Percentiles rank a stretch among this genome's conserved stretches.
Conservation (phyloP, 1,140 invertebrate species). For the Stenopsyche tienmushanensis region DNA sequence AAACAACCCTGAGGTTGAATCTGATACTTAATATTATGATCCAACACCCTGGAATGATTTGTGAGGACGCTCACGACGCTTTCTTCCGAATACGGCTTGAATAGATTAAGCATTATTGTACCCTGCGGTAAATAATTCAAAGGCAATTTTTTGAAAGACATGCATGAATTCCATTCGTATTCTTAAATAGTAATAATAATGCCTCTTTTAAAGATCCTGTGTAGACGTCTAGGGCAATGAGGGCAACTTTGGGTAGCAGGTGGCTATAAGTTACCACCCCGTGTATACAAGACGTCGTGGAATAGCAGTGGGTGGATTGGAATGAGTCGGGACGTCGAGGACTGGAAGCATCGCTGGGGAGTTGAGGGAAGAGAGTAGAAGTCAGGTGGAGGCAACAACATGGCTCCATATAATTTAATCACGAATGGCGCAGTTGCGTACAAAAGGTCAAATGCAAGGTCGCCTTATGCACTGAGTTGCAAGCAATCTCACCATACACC, state of each 20-base stretch:
- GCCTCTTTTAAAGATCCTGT: no score
- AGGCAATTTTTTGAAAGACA: no score
- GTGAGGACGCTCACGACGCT: no score
- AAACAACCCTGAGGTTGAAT: no score
- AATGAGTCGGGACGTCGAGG: not conserved
- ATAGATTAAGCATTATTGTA: no score
- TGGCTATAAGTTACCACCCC: not conserved
- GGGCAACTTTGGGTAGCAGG: not conserved
- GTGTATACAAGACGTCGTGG: not conserved
- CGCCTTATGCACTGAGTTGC: not conserved
- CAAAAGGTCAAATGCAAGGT: not conserved
- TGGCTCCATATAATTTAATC: not conserved
- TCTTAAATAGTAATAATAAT: no score
- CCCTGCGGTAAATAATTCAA: no score
- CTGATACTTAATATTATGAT: no score
- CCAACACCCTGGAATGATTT: no score
- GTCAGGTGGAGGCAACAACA: not conserved
- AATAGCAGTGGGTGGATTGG: not conserved
- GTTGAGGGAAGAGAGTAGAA: slow-evolving; percentile 5
- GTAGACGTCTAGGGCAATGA: not conserved
- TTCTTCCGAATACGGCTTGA: no score
- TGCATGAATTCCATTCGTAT: no score
- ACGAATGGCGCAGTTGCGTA: not conserved
- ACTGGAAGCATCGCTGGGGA: slow-evolving; percentile 1
- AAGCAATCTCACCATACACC: no score